Base-by-base conservation (phyloP, 2,888 invertebrate genomes). In the Drosophila colorata region DNA sequence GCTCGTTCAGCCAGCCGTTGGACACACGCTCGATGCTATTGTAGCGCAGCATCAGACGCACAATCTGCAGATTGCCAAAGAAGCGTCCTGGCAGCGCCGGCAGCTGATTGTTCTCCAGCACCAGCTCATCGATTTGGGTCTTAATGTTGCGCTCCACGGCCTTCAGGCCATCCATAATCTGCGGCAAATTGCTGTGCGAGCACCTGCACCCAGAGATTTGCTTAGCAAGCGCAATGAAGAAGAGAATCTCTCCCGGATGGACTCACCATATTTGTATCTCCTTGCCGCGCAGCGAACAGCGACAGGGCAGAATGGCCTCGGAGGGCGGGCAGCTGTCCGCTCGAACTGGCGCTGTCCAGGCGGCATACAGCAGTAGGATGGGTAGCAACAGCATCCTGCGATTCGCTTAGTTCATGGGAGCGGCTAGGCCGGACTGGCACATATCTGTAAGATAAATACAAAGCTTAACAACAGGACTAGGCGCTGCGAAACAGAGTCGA, bases 161-260 rank as follows among this genome's bases (percentile, higher is more conserved):
- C 81, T 95, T 95, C 9, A 97, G 92, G 8, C 96, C 96, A 87
- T 95, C 95, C 74, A 95, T 92, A 14, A 97, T 96, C 90, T 95
- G 95, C 5, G 95, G 94, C 60, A 97, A 92, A 89, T 97, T 97
- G 93, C 97, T 97, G 93, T 97, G 97, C n/a, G 97, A 97, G 91
- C 97, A 97, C 97, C 97, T 97, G 92, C 4, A 93, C 93, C 23
- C 41, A 5, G 6, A 43, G 5, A 0, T 2, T 2, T 9, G 11
- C 13, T 46, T 20, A 68, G 35, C 14, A 0, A 16, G 0, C 11
- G 0, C 3, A 16, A n/a, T 1, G 4, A 6, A 13, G 2, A 9
- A 13, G 2, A 9, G 23, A 4, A 7, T 7, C 7, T 9, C 8
- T 1, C 1, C 11, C 7, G 1, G 0, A 9, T 2, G 0, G 8